A percentile compares a stretch with the other conserved stretches of the same genome.
phyloP scores from a whole-genome alignment of 2,113 vertebrate genomes.

The Pelobates fuscus region DNA sequence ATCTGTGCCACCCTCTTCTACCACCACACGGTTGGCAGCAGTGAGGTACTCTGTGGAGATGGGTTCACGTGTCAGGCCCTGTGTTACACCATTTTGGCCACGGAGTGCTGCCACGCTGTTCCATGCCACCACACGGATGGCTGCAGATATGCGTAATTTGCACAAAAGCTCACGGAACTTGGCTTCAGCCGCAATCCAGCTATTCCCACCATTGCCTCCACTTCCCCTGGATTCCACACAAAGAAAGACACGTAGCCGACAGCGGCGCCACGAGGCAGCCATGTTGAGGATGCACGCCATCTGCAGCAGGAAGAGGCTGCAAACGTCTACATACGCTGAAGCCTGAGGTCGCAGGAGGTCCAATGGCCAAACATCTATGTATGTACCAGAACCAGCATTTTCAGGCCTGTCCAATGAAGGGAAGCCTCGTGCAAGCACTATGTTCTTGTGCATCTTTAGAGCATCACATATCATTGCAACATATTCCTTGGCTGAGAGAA shows the following conservation, averaged over 20 bases:
- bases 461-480: constrained; percentile 84
- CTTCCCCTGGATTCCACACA: constrained; percentile 73
- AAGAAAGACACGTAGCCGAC: constrained; percentile 84
- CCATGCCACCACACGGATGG: constrained; percentile 83
- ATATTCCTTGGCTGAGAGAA: constrained; percentile 79
- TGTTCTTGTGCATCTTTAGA: constrained; percentile 90
- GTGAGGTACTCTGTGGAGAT: constrained; percentile 61
- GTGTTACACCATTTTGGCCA: not conserved
- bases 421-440: constrained; percentile 82
- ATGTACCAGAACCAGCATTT: constrained; percentile 55
- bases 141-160: constrained; percentile 82
- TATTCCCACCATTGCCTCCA: constrained; percentile 61
- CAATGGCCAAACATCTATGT: constrained; percentile 87
- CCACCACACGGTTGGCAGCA: constrained; percentile 66
- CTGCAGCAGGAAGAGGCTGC: constrained; percentile 88
- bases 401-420: constrained; percentile 65
- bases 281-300: constrained; percentile 92
- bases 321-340: constrained; percentile 79
- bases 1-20: constrained; percentile 60
- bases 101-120: constrained; percentile 69
- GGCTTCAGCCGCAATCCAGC: constrained; percentile 79
- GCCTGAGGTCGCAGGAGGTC: constrained; percentile 78
- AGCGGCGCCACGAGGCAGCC: constrained; percentile 82
- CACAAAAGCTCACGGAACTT: constrained; percentile 77
- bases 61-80: constrained; percentile 8